Base-by-base conservation (phyloP, 2,797 vertebrate genomes). In the Linurgus olivaceus region DNA sequence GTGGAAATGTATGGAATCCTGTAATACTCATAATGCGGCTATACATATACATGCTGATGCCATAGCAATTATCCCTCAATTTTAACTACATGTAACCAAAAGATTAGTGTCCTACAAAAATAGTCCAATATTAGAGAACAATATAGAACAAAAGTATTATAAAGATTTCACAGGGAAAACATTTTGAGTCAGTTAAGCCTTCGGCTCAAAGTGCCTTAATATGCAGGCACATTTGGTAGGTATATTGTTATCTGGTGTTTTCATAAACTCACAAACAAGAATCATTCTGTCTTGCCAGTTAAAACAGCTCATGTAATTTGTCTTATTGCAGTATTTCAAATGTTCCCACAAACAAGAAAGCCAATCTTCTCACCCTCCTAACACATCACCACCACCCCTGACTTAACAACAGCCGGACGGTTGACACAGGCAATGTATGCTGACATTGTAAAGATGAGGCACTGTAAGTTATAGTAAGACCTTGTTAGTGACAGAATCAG, bases 141-240 rank as follows among this genome's bases (percentile, higher is more conserved):
- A 92, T 93, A 94, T 51, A 86, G 84, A 96, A 95, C 78, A 88
- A 77, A 96, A 94, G 33, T 68, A 77, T 81, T 93, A 92, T 73
- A 96, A 85, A 93, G 61, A 73, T 68, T 92, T 95, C 68, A 71
- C 82, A 94, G 86, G 89, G 75, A 96, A 55, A 70, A 82, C 65
- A 80, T 85, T 96, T 93, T 78, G 96, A 55, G 67, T 73, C 67
- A 52, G 50, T 86, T 77, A 88, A 78, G 54, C 52, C 74, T 97
- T 96, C 77, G 55, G 92, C 84, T 91, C 54, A 50, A 96, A 97
- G 95, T 96, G 96, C 95, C 97, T 91, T 63, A 88, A 94, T 63
- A 76, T n/a, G 79, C 70, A 98, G 97, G 98, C 97, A 98, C 95
- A 15, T 94, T 72, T 13, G 97, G 97, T 93, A 63, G 95, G 95